Evolutionary conservation across 92 coral and sea anemone genomes (phyloP), one percentile per base, ranked within the genome.

Genomic region (Plumapathes pennacea): DNA sequence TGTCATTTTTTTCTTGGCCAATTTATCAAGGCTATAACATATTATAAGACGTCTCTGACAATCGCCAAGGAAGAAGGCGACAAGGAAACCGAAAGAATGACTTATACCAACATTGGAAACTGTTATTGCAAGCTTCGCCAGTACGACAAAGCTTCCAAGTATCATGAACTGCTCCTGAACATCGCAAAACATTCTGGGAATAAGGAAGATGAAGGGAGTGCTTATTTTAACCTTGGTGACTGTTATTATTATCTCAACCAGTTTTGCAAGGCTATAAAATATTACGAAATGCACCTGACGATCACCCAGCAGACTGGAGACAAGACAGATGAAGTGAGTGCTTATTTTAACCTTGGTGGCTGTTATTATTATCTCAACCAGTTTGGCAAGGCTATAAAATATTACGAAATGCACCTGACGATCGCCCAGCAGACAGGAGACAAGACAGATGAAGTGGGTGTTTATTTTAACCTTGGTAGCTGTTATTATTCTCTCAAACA

Each of bases 61-160:
- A 46, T 46, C 53, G 53, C 53, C 4, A 17, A 9, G 25, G 53
- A 46, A 1, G 10, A 10, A 44, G 50, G 50, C 24, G 50, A 44
- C 50, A 10, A 14, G 10, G 10, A 2, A 19, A 19, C 24, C 20
- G 50, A 44, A 44, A n/a, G 50, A 15, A 44, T 19, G 20, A 44
- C 50, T 11, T 44, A 44, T 44, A 27, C 25, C n/a, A 44, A 44
- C 24, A 19, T 44, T 24, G 50, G 50, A 8, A 44, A 44, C 10
- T 24, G 25, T 27, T 44, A 44, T 14, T 27, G 24, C 4, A 19
- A 24, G 14, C 10, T 14, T 19, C 25, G 50, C 6, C 25, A 44
- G 24, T 44, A 2, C 50, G 8, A 13, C 25, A 44, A 44, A 4
- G 53, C 53, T 10, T 24, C 12, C 8, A 14, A 46, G 14, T 20